Evolutionary conservation across 2,113 vertebrate species (phyloP), one percentile per base, ranked within the genome.

Genomic region (Oncorhynchus tshawytscha): DNA sequence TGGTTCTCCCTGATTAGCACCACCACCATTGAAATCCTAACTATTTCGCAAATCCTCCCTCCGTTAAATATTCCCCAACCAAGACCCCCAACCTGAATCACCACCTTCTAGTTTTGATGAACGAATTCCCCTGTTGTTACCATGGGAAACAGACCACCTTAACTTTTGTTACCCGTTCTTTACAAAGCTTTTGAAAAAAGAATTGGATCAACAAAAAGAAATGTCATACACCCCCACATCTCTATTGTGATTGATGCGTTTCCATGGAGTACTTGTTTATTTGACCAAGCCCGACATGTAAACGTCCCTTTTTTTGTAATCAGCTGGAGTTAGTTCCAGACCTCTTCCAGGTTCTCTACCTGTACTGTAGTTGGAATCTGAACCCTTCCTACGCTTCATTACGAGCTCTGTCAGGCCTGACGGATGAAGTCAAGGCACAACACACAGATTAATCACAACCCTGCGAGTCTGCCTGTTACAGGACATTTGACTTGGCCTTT

Each of bases 1-100:
- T 94, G 91, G 92, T 88, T 89, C 87, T 89, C 92, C 94, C 94
- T 96, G 95, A 97, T 96, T 96, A 96, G 92, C 94, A 95, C 94
- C 91, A 95, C 93, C 95, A 92, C 95, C 86, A 67, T 29, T 29
- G 11, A 27, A 67, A 25, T 27, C 65, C 22, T 93, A 95, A 94
- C 95, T 92, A 95, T 94, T 90, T 92, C 93, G 92, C 91, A 85
- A 92, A 94, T 94, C 93, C 93, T 94, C 89, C 93, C 90, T 67
- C 29, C 72, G 78, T 81, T 79, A 81, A 84, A 80, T 84, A 85
- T 78, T 87, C 79, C 16, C 51, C 48, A 70, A 48, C 83, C 75
- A 81, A 77, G 88, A 86, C 82, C 86, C 88, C 92, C 89, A 86
- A 87, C 91, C 91, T 15, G 24, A 25, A 25, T 5, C 9, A 20